Conservation (phyloP, 2,888 invertebrate genomes). For the Baronia brevicornis region DNA sequence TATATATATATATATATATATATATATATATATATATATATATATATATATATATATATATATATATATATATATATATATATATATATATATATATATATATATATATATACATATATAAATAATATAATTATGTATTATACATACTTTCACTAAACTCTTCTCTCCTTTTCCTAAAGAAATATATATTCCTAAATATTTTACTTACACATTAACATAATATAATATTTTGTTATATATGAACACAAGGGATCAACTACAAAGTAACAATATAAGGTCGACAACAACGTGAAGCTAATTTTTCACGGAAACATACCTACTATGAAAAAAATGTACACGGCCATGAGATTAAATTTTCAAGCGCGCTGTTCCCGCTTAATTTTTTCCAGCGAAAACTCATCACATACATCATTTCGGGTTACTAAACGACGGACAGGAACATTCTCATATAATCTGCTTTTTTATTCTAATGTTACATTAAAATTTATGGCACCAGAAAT, state of each 20-base stretch:
- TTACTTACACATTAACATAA: too few species aligned
- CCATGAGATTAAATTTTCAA: slow-evolving; percentile 64
- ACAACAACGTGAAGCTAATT: slow-evolving; percentile 20
- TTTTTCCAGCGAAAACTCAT: slow-evolving; percentile 46
- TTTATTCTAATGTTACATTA: slow-evolving; percentile 4
- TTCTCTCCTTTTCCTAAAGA: too few species aligned
- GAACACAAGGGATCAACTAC: slow-evolving; percentile 3
- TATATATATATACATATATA: too few species aligned
- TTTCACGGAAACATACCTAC: slow-evolving; percentile 17
- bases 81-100: too few species aligned
- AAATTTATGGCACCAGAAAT: slow-evolving; percentile 1
- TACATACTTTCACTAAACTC: too few species aligned
- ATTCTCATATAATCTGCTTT: slow-evolving; percentile 2
- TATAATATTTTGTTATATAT: too few species aligned
- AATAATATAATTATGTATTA: too few species aligned
- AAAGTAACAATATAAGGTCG: slow-evolving; percentile 12
- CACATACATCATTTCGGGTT: slow-evolving; percentile 43
- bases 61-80: too few species aligned
- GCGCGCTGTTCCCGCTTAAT: slow-evolving; percentile 51
- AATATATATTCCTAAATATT: too few species aligned
- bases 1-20: too few species aligned
- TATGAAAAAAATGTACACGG: slow-evolving; percentile 36
- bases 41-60: too few species aligned
- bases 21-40: too few species aligned
- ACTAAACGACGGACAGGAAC: slow-evolving; percentile 17